Evolutionary conservation across 2,113 vertebrate genomes (phyloP).

Genomic region (Parus major): DNA sequence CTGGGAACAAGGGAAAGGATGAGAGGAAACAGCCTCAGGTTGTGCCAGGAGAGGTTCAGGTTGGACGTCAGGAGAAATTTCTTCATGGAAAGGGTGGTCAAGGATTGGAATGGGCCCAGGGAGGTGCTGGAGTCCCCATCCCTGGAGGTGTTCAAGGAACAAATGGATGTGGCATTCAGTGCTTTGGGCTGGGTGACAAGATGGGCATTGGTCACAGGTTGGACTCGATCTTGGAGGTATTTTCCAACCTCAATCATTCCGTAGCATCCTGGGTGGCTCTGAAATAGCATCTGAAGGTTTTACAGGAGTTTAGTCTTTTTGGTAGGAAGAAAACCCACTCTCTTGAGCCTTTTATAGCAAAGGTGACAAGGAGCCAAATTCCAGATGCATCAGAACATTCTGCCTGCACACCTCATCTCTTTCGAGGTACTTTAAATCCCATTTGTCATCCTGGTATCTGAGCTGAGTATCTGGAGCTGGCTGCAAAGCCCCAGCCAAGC

Average conservation of each 20-base stretch:
- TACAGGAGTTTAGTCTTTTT: too few relatives aligned
- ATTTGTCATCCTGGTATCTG: not conserved
- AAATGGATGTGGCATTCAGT: rapidly evolving
- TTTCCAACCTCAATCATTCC: not conserved
- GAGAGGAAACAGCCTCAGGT: rapidly evolving
- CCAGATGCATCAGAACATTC: not conserved
- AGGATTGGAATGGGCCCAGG: not conserved
- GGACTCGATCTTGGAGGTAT: rapidly evolving
- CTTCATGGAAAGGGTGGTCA: not conserved
- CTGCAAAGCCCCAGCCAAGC: not conserved
- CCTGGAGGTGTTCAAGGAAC: not conserved
- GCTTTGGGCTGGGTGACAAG: not conserved
- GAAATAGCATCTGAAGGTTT: not conserved
- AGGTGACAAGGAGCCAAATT: not conserved
- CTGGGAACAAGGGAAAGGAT: not conserved
- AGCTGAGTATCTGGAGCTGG: not conserved
- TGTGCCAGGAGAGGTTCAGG: rapidly evolving
- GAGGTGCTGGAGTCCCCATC: not conserved
- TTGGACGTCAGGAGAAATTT: not conserved
- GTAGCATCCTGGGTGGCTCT: not conserved
- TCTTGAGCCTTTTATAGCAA: not conserved
- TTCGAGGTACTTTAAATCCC: not conserved
- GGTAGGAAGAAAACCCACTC: not conserved
- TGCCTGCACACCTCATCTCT: not conserved
- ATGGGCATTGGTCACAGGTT: rapidly evolving